phyloP scores from a whole-genome alignment of 2,888 invertebrate species.

The Temnothorax rugatulus region DNA sequence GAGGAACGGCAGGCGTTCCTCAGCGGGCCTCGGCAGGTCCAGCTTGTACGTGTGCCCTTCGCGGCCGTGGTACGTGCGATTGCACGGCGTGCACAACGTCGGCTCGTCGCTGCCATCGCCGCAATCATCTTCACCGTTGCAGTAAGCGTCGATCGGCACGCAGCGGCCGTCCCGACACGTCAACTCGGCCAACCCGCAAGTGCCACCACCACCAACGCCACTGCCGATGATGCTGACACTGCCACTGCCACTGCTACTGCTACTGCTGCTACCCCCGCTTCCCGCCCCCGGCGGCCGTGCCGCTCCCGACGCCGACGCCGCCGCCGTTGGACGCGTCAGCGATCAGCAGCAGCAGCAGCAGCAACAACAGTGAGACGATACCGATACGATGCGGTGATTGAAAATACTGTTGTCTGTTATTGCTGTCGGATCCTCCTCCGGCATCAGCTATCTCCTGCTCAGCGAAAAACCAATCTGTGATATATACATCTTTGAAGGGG shows the following conservation, averaged over 20 bases:
- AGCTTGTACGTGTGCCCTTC: slow-evolving; percentile 92
- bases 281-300: neutral
- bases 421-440: slow-evolving; percentile 74
- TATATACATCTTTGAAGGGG: neutral
- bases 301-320: slow-evolving; percentile 1
- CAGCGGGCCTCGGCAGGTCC: slow-evolving; percentile 91
- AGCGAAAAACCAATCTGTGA: neutral
- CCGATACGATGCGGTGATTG: slow-evolving; percentile 47
- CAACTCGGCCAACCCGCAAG: slow-evolving; percentile 93
- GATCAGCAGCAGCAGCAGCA: slow-evolving; percentile 68
- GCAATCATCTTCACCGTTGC: slow-evolving; percentile 94
- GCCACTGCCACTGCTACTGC: neutral
- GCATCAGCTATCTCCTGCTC: slow-evolving; percentile 82
- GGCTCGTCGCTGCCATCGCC: slow-evolving; percentile 95
- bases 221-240: slow-evolving; percentile 1
- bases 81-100: slow-evolving; percentile 92
- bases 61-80: slow-evolving; percentile 96
- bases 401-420: slow-evolving; percentile 53
- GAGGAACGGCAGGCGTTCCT: slow-evolving; percentile 93
- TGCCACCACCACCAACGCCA: slow-evolving; percentile 70
- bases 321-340: slow-evolving; percentile 58
- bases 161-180: slow-evolving; percentile 92
- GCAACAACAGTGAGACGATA: slow-evolving; percentile 54
- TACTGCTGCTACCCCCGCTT: neutral
- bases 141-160: slow-evolving; percentile 94